Percentiles rank a stretch among this genome's conserved stretches.
phyloP scores from a whole-genome alignment of 2,888 invertebrate species.

The Meliscaeva auricollis region DNA sequence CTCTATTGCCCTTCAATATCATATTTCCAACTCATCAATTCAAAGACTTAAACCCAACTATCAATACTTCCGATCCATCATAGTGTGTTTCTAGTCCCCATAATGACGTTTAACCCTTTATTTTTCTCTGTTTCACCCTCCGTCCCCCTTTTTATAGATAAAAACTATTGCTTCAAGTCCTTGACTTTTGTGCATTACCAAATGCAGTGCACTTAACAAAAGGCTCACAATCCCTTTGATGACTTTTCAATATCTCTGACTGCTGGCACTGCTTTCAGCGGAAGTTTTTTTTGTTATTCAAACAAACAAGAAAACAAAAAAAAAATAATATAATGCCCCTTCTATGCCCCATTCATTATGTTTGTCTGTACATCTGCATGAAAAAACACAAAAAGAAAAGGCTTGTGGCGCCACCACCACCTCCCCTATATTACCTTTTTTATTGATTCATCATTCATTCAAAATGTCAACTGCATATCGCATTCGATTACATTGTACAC shows the following conservation, averaged over 20 bases:
- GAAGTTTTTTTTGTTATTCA: constrained; percentile 69
- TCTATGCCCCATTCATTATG: constrained; percentile 6
- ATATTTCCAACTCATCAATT: constrained; percentile 4
- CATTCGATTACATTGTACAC: constrained; percentile 63
- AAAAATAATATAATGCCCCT: constrained; percentile 13
- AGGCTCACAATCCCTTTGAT: constrained; percentile 54
- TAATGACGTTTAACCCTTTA: constrained; percentile 58
- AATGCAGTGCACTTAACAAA: constrained; percentile 55
- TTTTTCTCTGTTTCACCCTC: not conserved
- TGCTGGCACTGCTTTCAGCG: constrained; percentile 38
- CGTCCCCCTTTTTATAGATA: not conserved
- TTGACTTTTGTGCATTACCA: constrained; percentile 48
- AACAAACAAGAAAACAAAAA: constrained; percentile 56
- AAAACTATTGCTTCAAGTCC: not conserved
- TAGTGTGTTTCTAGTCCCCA: constrained; percentile 28
- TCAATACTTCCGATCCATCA: constrained; percentile 53
- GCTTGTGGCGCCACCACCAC: constrained; percentile 55
- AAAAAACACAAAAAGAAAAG: constrained; percentile 24
- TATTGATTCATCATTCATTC: constrained; percentile 67
- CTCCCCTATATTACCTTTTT: not conserved
- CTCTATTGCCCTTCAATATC: constrained; percentile 10
- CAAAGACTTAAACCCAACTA: not conserved
- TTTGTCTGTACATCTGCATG: constrained; percentile 50
- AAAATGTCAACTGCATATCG: constrained; percentile 74
- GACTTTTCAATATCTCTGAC: constrained; percentile 55